Percentiles rank a stretch among this genome's conserved stretches.
phyloP scores from a whole-genome alignment of 2,888 invertebrate species.

The Aphodius granarius region DNA sequence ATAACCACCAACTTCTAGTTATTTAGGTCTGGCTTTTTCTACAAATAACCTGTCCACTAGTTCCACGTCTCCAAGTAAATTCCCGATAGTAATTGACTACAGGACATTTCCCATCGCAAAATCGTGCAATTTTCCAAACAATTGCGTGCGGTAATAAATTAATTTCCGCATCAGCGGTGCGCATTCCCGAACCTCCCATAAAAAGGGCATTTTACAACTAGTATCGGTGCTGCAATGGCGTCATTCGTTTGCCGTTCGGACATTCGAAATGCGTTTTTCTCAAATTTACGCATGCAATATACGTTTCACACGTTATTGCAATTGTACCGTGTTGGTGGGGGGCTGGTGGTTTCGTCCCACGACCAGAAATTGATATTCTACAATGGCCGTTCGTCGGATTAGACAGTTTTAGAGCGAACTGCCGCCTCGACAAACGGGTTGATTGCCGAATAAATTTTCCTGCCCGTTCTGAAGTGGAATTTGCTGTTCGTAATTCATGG shows the following conservation, averaged over 20 bases:
- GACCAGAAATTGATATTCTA: conserved; percentile 8
- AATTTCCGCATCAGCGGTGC: neutral
- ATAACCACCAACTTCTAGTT: too few relatives aligned
- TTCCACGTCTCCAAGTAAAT: neutral
- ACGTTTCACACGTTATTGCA: neutral
- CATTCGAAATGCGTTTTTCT: neutral
- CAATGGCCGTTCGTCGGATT: conserved; percentile 12
- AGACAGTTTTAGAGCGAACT: conserved; percentile 2
- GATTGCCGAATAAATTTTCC: neutral
- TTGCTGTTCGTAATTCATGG: neutral
- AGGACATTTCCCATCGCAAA: neutral
- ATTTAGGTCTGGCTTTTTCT: too few relatives aligned
- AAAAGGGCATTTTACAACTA: neutral
- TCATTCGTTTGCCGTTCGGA: neutral
- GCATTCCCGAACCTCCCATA: neutral
- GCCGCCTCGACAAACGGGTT: neutral
- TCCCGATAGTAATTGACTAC: neutral
- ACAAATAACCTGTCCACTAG: neutral
- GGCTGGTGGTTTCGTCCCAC: neutral
- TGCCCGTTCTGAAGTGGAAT: neutral
- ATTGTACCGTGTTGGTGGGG: neutral
- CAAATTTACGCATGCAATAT: neutral
- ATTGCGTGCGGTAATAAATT: neutral
- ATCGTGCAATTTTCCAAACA: neutral
- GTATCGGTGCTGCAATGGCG: neutral